A percentile compares a stretch with the other conserved stretches of the same genome.
These are phyloP conservation scores for Dendrocincla tyrannina DNA, from an alignment of 2,797 vertebrate genomes.

Conservation along the genomic window DNA sequence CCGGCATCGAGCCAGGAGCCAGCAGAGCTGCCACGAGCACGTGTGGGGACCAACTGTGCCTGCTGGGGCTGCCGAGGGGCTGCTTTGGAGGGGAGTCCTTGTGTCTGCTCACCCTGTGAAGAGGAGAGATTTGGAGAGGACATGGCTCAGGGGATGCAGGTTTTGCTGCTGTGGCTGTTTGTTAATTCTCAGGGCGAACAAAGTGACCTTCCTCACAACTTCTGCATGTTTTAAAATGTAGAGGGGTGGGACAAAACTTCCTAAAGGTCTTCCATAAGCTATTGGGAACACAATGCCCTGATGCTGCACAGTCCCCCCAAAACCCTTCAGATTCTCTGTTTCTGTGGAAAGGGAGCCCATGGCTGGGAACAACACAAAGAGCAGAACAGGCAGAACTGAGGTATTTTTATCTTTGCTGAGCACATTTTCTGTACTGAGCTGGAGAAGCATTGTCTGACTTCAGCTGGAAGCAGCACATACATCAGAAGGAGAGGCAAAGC, in stretches of 20 bases:
- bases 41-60: rapidly evolving
- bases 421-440: background rate
- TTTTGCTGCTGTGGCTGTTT: background rate
- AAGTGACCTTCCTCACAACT: background rate
- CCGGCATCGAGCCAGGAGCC: background rate
- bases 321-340: rapidly evolving
- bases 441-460: background rate
- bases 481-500: background rate
- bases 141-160: rapidly evolving
- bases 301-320: background rate
- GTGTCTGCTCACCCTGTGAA: background rate
- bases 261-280: rapidly evolving
- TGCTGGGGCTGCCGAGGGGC: rapidly evolving
- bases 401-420: background rate
- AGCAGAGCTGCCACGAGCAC: rapidly evolving
- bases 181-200: rapidly evolving
- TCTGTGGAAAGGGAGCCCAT: rapidly evolving
- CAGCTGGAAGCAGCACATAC: background rate
- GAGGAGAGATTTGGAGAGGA: background rate
- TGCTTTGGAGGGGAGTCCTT: background rate
- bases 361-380: background rate
- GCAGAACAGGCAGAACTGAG: background rate
- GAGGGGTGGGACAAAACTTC: background rate
- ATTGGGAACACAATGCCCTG: background rate
- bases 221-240: background rate